Percentiles rank a stretch among this genome's conserved stretches.
phyloP scores from a whole-genome alignment of 1,140 invertebrate species.

The Diabrotica undecimpunctata region DNA sequence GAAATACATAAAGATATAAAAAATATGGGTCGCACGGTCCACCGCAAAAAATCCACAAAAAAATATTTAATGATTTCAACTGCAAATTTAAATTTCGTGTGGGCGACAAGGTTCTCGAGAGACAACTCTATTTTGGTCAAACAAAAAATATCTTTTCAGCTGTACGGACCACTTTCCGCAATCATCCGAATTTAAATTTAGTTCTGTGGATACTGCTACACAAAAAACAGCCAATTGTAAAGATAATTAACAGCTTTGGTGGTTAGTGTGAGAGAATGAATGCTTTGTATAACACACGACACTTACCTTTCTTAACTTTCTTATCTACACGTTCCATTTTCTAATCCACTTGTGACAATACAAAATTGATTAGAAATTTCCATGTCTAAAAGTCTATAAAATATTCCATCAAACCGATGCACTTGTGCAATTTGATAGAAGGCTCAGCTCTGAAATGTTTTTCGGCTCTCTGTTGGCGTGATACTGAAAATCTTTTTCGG shows the following conservation, averaged over 20 bases:
- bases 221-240: too few species aligned
- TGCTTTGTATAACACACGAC: too few species aligned
- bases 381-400: slow-evolving; percentile 4
- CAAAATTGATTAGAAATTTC: background rate
- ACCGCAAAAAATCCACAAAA: background rate
- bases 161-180: too few species aligned
- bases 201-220: too few species aligned
- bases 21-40: background rate
- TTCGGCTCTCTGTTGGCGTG: background rate
- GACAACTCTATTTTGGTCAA: background rate
- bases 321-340: slow-evolving; percentile 6
- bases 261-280: too few species aligned
- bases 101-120: background rate
- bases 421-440: background rate
- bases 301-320: slow-evolving; percentile 11
- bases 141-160: too few species aligned
- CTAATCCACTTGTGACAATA: background rate
- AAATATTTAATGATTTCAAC: background rate
- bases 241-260: too few species aligned
- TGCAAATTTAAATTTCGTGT: background rate
- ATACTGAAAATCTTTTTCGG: slow-evolving; percentile 9
- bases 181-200: too few species aligned
- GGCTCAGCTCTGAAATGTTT: slow-evolving; percentile 9
- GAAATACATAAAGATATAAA: too few species aligned
- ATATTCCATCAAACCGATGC: background rate